Evolutionary conservation across 2,797 vertebrate genomes (phyloP).

Genomic region (Ficedula albicollis): DNA sequence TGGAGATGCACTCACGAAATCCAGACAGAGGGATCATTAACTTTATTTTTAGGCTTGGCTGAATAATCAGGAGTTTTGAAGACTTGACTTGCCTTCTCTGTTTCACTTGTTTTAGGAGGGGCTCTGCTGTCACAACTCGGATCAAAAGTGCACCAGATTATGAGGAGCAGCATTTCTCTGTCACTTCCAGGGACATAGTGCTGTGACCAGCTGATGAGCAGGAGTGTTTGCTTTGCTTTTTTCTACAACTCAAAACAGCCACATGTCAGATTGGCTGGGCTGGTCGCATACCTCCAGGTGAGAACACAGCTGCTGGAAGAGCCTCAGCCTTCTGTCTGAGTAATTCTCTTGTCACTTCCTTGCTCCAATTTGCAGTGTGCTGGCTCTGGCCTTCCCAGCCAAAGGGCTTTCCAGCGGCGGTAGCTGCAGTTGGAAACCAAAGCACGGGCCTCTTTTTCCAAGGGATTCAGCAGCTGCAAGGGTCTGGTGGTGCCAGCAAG

Average conservation of each 20-base stretch:
- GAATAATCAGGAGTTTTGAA: conserved; percentile 14
- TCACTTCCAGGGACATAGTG: not conserved
- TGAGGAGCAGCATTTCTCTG: not conserved
- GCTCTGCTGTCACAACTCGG: not conserved
- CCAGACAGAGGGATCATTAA: conserved; percentile 35
- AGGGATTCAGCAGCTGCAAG: not conserved
- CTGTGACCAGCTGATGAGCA: not conserved
- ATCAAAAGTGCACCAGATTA: not conserved
- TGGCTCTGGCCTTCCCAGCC: not conserved
- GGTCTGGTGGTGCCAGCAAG: not conserved
- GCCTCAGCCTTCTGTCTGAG: not conserved
- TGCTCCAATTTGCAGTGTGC: rapidly evolving
- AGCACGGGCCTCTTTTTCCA: not conserved
- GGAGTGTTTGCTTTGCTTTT: not conserved
- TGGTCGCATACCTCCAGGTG: not conserved
- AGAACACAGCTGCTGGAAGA: not conserved
- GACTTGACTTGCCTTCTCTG: not conserved
- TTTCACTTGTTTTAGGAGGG: not conserved
- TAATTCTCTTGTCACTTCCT: not conserved
- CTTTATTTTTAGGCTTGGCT: conserved; percentile 54
- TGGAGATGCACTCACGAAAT: not conserved
- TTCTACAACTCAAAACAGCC: not conserved
- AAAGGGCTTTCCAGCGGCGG: not conserved
- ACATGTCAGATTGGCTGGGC: no score
- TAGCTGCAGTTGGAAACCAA: not conserved